These are phyloP conservation scores for Polylopha cassiicola DNA, from an alignment of 2,888 invertebrate genomes.

Conservation along the genomic window DNA sequence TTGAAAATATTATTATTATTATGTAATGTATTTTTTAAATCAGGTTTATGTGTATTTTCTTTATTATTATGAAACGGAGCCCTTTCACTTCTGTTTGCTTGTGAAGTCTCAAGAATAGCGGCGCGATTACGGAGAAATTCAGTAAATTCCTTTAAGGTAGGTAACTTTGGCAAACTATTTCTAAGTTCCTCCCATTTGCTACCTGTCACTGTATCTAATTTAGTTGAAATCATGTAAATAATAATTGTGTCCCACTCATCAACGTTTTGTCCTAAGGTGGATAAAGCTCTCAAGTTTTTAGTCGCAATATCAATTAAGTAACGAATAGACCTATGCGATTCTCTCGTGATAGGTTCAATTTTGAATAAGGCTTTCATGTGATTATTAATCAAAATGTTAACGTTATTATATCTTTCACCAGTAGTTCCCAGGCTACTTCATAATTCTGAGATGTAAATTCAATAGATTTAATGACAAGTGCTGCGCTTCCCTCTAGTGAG, in stretches of 20 bases:
- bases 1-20: no score
- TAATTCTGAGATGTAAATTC: conserved; percentile 8
- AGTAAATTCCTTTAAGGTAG: neutral
- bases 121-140: neutral
- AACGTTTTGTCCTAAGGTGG: neutral
- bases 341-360: conserved; percentile 10
- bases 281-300: conserved; percentile 4
- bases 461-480: neutral
- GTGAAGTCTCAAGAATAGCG: neutral
- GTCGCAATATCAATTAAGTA: conserved; percentile 18
- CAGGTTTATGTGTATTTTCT: no score
- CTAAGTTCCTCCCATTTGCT: neutral
- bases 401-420: conserved; percentile 27
- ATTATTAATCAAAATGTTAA: conserved; percentile 23
- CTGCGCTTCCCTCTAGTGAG: conserved; percentile 8
- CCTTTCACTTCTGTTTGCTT: no score
- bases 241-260: conserved; percentile 3
- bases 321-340: conserved; percentile 1
- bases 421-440: conserved; percentile 5
- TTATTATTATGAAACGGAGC: no score
- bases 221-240: neutral
- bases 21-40: no score
- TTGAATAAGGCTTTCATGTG: conserved; percentile 26
- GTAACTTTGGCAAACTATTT: neutral
- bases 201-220: neutral